A percentile compares a stretch with the other conserved stretches of the same genome.
phyloP scores from a whole-genome alignment of 2,797 vertebrate species.

The Zalophus californianus region DNA sequence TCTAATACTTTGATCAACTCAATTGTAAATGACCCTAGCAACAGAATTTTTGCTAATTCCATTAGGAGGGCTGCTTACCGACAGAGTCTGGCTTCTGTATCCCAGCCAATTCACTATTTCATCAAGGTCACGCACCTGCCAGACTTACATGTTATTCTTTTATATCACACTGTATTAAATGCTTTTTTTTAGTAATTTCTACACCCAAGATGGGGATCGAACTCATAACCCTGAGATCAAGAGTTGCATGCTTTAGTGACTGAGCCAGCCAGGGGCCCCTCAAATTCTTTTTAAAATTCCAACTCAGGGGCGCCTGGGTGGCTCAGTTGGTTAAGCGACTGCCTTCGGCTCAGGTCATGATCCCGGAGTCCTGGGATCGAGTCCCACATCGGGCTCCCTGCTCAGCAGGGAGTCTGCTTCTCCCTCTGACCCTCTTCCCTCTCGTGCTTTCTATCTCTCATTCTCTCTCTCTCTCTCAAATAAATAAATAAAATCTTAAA shows the following conservation, averaged over 20 bases:
- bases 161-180: neutral
- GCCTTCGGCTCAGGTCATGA: no score
- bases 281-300: neutral
- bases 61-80: neutral
- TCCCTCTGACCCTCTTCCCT: no score
- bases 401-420: no score
- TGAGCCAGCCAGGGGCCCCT: neutral
- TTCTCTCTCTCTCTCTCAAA: no score
- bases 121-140: neutral
- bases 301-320: neutral
- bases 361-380: no score
- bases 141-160: neutral
- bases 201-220: neutral
- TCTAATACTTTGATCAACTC: neutral
- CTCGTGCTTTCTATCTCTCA: no score
- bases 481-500: no score
- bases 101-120: neutral
- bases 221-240: neutral
- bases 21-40: neutral
- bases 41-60: rapidly evolving
- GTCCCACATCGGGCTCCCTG: no score
- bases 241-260: neutral
- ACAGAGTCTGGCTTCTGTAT: neutral
- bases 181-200: neutral
- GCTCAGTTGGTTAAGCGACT: no score